Evolutionary conservation across 2,113 vertebrate genomes (phyloP).

Genomic region (Ramphastos sulfuratus): DNA sequence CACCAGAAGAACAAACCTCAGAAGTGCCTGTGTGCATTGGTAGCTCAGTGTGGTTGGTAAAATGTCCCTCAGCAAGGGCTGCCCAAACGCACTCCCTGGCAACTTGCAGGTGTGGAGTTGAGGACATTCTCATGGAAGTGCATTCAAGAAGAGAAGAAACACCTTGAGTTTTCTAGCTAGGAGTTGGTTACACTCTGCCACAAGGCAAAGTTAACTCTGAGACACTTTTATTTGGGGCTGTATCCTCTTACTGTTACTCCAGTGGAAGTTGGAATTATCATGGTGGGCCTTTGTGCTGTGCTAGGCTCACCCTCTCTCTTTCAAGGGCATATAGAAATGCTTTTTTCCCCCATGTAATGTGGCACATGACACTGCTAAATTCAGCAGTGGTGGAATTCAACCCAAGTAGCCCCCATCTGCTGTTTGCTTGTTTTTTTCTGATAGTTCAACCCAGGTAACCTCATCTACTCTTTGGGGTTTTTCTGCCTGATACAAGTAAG

Average conservation of each 20-base stretch:
- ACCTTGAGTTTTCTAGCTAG: background rate
- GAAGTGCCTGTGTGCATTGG: background rate
- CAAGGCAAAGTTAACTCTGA: background rate
- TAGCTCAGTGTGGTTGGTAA: background rate
- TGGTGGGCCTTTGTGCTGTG: background rate
- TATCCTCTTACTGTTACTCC: background rate
- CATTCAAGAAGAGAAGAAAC: background rate
- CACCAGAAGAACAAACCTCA: background rate
- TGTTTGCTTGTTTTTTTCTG: too few species aligned
- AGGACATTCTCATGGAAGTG: background rate
- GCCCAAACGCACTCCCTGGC: background rate
- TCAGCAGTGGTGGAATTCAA: background rate
- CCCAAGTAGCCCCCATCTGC: background rate
- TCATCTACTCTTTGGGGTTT: background rate
- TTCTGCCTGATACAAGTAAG: background rate
- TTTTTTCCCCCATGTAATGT: background rate
- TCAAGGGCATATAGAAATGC: background rate
- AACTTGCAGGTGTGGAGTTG: background rate
- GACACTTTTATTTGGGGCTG: background rate
- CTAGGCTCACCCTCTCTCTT: background rate
- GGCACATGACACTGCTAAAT: background rate
- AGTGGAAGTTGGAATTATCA: background rate
- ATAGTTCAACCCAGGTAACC: background rate
- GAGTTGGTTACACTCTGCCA: background rate
- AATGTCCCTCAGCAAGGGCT: background rate